phyloP scores from a whole-genome alignment of 2,888 invertebrate genomes.

The Falcaria lacertinaria region DNA sequence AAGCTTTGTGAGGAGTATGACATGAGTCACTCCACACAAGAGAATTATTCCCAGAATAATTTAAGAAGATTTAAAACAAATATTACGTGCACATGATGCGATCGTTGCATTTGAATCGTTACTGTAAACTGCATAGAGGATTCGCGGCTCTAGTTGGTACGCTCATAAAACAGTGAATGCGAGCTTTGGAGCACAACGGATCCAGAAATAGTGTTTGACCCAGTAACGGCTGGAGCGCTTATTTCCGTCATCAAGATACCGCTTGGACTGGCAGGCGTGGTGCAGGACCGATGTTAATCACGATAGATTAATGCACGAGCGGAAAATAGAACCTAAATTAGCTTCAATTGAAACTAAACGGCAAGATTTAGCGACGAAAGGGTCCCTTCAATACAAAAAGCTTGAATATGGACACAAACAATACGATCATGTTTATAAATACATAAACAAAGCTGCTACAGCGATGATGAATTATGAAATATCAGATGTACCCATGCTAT shows the following conservation, averaged over 20 bases:
- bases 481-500: constrained; percentile 16
- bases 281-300: constrained; percentile 47
- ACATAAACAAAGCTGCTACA: constrained; percentile 4
- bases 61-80: neutral
- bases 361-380: neutral
- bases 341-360: neutral
- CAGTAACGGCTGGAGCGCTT: constrained; percentile 75
- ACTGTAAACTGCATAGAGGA: constrained; percentile 42
- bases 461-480: constrained; percentile 22
- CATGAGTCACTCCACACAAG: neutral
- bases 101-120: constrained; percentile 35
- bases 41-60: neutral
- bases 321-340: constrained; percentile 13
- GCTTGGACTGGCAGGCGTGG: constrained; percentile 39
- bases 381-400: too few species aligned
- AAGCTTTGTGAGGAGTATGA: neutral
- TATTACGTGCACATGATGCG: constrained; percentile 15
- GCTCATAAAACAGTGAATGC: constrained; percentile 58
- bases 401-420: too few species aligned
- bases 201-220: constrained; percentile 76
- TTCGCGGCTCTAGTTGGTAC: constrained; percentile 39
- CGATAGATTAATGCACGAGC: constrained; percentile 35
- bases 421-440: neutral
- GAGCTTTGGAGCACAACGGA: constrained; percentile 63
- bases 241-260: constrained; percentile 73